These are phyloP conservation scores for Oreocharis arfaki DNA, from an alignment of 2,113 vertebrate genomes.

Conservation along the genomic window DNA sequence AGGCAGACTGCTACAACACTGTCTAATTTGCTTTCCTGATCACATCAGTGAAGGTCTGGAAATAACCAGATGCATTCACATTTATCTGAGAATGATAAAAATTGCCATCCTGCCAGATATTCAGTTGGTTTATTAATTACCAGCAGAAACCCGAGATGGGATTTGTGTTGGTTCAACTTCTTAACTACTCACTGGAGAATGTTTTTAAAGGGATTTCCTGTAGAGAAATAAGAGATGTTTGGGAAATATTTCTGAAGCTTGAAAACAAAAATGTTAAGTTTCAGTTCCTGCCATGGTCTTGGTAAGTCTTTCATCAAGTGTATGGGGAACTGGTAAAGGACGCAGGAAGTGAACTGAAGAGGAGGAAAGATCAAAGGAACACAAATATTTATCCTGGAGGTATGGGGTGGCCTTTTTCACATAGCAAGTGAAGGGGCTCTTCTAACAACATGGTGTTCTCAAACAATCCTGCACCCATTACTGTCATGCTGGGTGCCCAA, in stretches of 20 bases:
- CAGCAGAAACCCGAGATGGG: constrained; percentile 27
- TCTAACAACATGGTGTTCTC: background rate
- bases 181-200: constrained; percentile 10
- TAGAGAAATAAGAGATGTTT: constrained; percentile 30
- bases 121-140: constrained; percentile 26
- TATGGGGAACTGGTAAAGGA: background rate
- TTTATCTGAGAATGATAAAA: constrained; percentile 15
- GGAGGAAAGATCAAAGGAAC: background rate
- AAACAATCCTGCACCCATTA: background rate
- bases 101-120: background rate
- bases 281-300: constrained; percentile 11
- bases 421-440: background rate
- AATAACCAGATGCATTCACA: background rate
- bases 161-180: constrained; percentile 16
- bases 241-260: constrained; percentile 36
- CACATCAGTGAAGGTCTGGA: background rate
- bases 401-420: background rate
- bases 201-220: constrained; percentile 66
- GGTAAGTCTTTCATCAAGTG: constrained; percentile 15
- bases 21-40: background rate
- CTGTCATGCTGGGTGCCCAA: background rate
- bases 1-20: background rate
- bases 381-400: background rate
- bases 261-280: constrained; percentile 42
- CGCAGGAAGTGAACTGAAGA: background rate